Conservation (phyloP, 2,888 invertebrate genomes). For the Mythimna lalbum region DNA sequence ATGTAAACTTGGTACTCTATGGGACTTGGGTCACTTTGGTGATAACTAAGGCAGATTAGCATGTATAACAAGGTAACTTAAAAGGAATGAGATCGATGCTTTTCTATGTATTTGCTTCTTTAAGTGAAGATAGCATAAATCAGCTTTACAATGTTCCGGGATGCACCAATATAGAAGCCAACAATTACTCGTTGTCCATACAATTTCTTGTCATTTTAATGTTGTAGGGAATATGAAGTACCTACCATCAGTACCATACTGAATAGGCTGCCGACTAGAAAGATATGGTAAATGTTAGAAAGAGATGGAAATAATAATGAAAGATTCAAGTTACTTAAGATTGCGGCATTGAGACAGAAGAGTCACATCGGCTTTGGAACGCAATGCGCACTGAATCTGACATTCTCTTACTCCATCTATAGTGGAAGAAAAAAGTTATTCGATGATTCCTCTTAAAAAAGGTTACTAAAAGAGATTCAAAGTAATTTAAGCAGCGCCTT, state of each 20-base stretch:
- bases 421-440: no score
- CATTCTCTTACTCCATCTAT: no score
- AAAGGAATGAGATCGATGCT: not conserved
- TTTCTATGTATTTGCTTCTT: not conserved
- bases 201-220: no score
- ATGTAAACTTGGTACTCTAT: slow-evolving; percentile 3
- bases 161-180: no score
- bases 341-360: no score
- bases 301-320: not conserved
- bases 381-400: no score
- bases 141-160: no score
- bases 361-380: no score
- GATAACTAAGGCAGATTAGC: not conserved
- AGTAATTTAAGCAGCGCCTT: not conserved
- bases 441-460: not conserved
- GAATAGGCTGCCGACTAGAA: not conserved
- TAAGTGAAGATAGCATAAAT: no score
- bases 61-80: not conserved
- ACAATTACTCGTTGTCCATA: no score
- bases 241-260: not conserved
- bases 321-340: no score
- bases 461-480: not conserved
- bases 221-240: no score
- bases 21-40: slow-evolving; percentile 13
- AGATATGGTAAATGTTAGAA: not conserved